Evolutionary conservation across 53 echinoderm and acorn worm species (phyloP), one percentile per base, ranked within the genome.

Genomic region (Arbacia lixula): DNA sequence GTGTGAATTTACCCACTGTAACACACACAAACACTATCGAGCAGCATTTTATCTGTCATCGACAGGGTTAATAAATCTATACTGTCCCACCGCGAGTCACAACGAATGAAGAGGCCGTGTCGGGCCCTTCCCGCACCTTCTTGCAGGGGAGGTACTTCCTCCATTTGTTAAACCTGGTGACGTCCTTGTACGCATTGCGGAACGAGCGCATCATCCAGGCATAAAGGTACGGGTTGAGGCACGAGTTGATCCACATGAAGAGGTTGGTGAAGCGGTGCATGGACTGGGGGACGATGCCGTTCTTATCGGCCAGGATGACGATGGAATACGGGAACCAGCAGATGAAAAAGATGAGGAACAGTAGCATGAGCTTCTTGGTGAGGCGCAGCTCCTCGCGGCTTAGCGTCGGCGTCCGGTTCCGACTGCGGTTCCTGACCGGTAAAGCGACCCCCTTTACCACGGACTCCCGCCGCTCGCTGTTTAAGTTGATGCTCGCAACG

Each of bases 261-360:
- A 93, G 85, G 61, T 93, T 91, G 0, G 90, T 88, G 46, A 93
- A 72, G 5, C 88, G 77, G 36, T 95, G 93, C 3, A 86, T 60
- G 24, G 84, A 50, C 11, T 55, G 60, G 25, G 91, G 71, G 10
- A 95, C 60, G 17, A 76, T 85, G 58, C 60, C 73, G 37, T 81
- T 24, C 30, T 56, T 61, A 67, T 95, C 95, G 31, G 68, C 83
- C n/a, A 93, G 84, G 66, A 93, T 79, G 14, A 84, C 89, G 49
- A 95, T 85, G 34, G 90, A 91, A 85, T 93, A 84, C 0, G 95
- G 93, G 22, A 85, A 83, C 93, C 95, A 95, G 39, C 95, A 95
- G 16, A 91, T 51, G 16, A 91, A 84, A 69, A 95, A 95, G 19
- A 95, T 73, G 39, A 87, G 81, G 73, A 95, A 95, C 5, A 95